phyloP scores from a whole-genome alignment of 37 sponge, comb jelly and placozoan species.

The Diacarnus erythraeanus region DNA sequence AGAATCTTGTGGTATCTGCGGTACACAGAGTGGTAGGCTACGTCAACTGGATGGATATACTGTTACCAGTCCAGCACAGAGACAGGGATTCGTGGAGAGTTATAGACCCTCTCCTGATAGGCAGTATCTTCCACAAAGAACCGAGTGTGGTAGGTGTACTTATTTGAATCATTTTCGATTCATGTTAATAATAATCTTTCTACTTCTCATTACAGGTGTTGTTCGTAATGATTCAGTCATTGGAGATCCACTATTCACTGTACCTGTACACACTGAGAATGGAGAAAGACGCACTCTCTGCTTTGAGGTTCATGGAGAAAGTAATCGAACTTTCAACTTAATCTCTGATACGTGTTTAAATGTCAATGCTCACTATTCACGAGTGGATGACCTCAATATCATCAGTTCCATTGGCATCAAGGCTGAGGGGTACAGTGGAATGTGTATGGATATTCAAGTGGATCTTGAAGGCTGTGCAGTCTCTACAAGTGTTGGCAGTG shows the following conservation, averaged over 20 bases:
- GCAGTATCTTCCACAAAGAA: slow-evolving; percentile 32
- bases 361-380: slow-evolving; percentile 57
- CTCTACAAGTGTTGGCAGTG: background rate
- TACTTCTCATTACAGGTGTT: slow-evolving; percentile 3
- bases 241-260: slow-evolving; percentile 65
- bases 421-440: slow-evolving; percentile 28
- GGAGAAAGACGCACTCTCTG: slow-evolving; percentile 31
- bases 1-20: slow-evolving; percentile 51
- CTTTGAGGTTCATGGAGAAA: slow-evolving; percentile 60
- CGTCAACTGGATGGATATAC: background rate
- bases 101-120: slow-evolving; percentile 13
- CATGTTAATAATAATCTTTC: background rate
- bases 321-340: slow-evolving; percentile 41
- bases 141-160: slow-evolving; percentile 53
- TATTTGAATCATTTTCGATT: background rate
- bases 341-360: slow-evolving; percentile 61
- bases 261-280: slow-evolving; percentile 8
- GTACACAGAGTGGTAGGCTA: slow-evolving; percentile 19
- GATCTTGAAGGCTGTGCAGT: slow-evolving; percentile 52
- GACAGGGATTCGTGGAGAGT: slow-evolving; percentile 32
- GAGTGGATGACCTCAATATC: slow-evolving; percentile 59
- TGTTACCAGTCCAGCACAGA: slow-evolving; percentile 10
- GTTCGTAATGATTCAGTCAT: slow-evolving; percentile 45
- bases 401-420: slow-evolving; percentile 46
- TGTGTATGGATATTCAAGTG: slow-evolving; percentile 38